Percentiles rank a stretch among this genome's conserved stretches.
phyloP scores from a whole-genome alignment of 2,888 invertebrate genomes.

The Leptinotarsa rubiginosa region DNA sequence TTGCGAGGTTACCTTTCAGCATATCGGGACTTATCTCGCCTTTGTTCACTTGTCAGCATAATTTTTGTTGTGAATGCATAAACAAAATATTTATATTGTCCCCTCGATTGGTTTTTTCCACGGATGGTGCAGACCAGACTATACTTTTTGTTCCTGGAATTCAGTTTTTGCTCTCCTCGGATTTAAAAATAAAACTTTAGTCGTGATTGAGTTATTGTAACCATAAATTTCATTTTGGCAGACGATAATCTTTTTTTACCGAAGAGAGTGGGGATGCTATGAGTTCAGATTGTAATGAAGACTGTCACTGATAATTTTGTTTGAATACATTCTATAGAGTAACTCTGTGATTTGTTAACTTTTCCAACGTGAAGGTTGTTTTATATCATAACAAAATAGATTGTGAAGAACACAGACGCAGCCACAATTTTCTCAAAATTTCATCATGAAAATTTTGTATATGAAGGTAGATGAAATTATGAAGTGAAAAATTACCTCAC shows the following conservation, averaged over 20 bases:
- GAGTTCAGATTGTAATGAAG: background rate
- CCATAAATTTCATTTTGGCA: slow-evolving; percentile 44
- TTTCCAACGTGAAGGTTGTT: too few relatives aligned
- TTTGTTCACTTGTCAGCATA: slow-evolving; percentile 69
- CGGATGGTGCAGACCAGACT: slow-evolving; percentile 54
- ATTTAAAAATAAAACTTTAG: slow-evolving; percentile 61
- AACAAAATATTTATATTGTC: slow-evolving; percentile 69
- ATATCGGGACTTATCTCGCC: slow-evolving; percentile 67
- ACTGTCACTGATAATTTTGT: too few relatives aligned
- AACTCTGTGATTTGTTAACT: too few relatives aligned
- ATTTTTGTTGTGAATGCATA: slow-evolving; percentile 68
- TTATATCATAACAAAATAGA: too few relatives aligned
- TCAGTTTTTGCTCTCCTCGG: slow-evolving; percentile 62
- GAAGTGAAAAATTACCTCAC: too few relatives aligned
- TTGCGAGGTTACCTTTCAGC: slow-evolving; percentile 66
- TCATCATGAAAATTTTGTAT: too few relatives aligned
- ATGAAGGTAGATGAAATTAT: too few relatives aligned
- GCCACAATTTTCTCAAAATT: too few relatives aligned
- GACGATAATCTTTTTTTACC: background rate
- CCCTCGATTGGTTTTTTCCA: slow-evolving; percentile 64
- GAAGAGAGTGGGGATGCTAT: background rate
- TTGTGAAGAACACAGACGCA: too few relatives aligned
- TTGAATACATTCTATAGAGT: too few relatives aligned
- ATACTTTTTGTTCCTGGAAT: slow-evolving; percentile 63
- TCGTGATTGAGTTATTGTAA: slow-evolving; percentile 67